phyloP scores from a whole-genome alignment of 2,797 vertebrate species.

The Dryobates pubescens region DNA sequence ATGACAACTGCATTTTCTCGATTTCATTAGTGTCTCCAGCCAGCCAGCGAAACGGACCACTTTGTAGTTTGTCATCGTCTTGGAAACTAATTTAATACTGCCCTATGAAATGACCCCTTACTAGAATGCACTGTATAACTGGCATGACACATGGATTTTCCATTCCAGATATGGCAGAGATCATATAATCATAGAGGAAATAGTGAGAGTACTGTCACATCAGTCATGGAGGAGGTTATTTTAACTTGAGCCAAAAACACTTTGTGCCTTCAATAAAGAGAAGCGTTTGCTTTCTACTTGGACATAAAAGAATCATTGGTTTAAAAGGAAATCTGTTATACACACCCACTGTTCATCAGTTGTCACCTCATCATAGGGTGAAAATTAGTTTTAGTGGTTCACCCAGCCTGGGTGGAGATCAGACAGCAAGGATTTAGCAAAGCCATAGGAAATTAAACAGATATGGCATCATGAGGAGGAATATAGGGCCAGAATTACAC shows the following conservation, averaged over 20 bases:
- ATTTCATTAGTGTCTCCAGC: slow-evolving; percentile 56
- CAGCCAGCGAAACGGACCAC: slow-evolving; percentile 29
- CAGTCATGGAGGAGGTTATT: slow-evolving; percentile 38
- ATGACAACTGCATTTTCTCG: slow-evolving; percentile 39
- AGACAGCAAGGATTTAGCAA: not conserved
- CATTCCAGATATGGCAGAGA: slow-evolving; percentile 45
- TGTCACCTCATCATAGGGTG: slow-evolving; percentile 10
- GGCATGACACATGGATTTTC: slow-evolving; percentile 45
- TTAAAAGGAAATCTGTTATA: slow-evolving; percentile 42
- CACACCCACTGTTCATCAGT: slow-evolving; percentile 16
- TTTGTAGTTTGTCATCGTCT: slow-evolving; percentile 42
- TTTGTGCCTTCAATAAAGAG: not conserved
- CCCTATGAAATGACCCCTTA: slow-evolving; percentile 44
- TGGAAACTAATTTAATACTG: slow-evolving; percentile 62
- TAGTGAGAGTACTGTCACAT: slow-evolving; percentile 8
- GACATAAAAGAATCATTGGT: not conserved
- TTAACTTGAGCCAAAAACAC: not conserved
- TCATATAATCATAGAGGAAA: slow-evolving; percentile 53
- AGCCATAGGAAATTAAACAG: not conserved
- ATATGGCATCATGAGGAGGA: not conserved
- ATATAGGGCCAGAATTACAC: not conserved
- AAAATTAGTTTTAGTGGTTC: slow-evolving; percentile 51
- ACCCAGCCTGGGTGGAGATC: not conserved
- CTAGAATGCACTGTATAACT: slow-evolving; percentile 54
- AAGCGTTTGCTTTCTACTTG: not conserved